phyloP scores from a whole-genome alignment of 2,113 vertebrate species.

The Sapajus apella region DNA sequence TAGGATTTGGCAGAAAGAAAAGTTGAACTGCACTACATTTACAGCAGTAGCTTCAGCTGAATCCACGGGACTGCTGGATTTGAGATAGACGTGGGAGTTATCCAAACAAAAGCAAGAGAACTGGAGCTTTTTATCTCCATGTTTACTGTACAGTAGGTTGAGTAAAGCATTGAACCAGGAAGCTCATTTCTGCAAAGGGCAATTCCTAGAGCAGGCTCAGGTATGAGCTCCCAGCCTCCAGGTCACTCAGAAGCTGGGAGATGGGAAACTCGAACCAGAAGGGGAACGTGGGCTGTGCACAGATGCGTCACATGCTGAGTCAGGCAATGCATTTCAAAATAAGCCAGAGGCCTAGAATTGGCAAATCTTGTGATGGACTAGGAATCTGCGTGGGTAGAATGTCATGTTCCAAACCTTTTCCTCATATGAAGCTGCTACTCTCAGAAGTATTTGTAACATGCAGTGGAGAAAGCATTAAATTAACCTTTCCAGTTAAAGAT shows the following conservation, averaged over 20 bases:
- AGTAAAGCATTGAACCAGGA: not conserved
- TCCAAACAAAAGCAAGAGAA: not conserved
- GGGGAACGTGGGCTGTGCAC: not conserved
- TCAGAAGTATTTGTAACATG: constrained; percentile 19
- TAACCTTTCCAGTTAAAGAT: constrained; percentile 30
- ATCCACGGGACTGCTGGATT: not conserved
- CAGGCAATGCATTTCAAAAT: not conserved
- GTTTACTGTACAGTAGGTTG: not conserved
- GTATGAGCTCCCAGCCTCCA: not conserved
- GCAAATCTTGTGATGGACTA: not conserved
- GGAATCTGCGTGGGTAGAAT: not conserved
- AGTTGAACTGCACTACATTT: not conserved
- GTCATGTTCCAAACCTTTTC: not conserved
- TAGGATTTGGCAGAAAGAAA: not conserved
- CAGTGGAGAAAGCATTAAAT: constrained; percentile 18
- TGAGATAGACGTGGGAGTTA: not conserved
- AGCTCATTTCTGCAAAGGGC: not conserved
- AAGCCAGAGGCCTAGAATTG: not conserved
- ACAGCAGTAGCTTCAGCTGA: not conserved
- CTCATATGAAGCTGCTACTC: not conserved
- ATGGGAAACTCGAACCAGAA: not conserved
- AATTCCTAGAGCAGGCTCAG: not conserved
- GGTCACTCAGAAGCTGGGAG: not conserved
- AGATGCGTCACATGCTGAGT: fast-evolving
- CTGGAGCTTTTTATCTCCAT: not conserved